Conservation (phyloP, 2,888 invertebrate genomes). For the Copidosoma aretas region DNA sequence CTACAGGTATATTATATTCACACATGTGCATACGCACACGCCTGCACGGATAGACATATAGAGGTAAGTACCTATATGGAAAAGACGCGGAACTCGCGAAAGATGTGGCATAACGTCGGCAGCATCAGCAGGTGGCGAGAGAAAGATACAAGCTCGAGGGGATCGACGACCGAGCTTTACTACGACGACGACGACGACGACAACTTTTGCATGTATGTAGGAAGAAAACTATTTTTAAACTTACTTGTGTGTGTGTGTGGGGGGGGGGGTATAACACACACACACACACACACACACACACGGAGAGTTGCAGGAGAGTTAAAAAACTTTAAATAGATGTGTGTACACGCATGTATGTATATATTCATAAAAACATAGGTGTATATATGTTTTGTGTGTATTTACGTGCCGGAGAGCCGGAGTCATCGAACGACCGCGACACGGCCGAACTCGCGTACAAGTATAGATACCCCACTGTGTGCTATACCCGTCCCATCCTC, state of each 20-base stretch:
- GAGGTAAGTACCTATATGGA: too few species aligned
- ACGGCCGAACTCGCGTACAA: conserved; percentile 36
- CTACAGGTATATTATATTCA: too few species aligned
- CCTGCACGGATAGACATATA: too few species aligned
- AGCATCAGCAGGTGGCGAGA: conserved; percentile 50
- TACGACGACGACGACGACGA: too few species aligned
- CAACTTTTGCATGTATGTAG: too few species aligned
- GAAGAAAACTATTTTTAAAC: not conserved
- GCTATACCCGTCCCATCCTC: conserved; percentile 4
- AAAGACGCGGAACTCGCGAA: too few species aligned
- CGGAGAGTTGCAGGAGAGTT: too few species aligned
- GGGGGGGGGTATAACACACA: too few species aligned
- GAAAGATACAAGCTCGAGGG: conserved; percentile 9
- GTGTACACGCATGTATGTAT: too few species aligned
- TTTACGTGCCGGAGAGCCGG: conserved; percentile 6
- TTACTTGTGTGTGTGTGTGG: conserved; percentile 1
- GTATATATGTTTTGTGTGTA: not conserved
- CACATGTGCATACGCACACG: too few species aligned
- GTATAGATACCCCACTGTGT: conserved; percentile 15
- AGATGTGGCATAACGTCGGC: conserved; percentile 9
- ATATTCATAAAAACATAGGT: too few species aligned
- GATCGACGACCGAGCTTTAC: conserved; percentile 12
- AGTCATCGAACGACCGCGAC: conserved; percentile 44
- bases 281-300: not conserved
- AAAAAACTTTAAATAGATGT: too few species aligned